A percentile compares a stretch with the other conserved stretches of the same genome.
These are phyloP conservation scores for Drosophila lacicola DNA, from an alignment of 2,888 invertebrate genomes.

Conservation along the genomic window DNA sequence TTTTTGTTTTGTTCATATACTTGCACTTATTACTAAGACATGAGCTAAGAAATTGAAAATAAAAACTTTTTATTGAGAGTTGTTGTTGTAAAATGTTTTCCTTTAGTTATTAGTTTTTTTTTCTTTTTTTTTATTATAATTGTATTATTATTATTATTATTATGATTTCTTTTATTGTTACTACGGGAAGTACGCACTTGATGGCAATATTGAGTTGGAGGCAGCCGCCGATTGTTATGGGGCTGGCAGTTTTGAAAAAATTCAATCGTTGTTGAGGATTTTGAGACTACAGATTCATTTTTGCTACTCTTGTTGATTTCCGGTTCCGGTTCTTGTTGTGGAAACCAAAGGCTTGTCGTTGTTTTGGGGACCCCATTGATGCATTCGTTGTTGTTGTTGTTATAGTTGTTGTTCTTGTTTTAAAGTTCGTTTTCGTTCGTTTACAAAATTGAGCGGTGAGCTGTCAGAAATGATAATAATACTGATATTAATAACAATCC, in stretches of 20 bases:
- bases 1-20: conserved; percentile 52
- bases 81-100: conserved; percentile 39
- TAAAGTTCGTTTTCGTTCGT: conserved; percentile 71
- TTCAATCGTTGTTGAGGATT: conserved; percentile 75
- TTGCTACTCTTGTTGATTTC: conserved; percentile 56
- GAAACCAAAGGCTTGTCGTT: conserved; percentile 54
- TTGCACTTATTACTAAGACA: conserved; percentile 73
- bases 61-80: conserved; percentile 54
- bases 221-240: conserved; percentile 36
- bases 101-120: conserved; percentile 13
- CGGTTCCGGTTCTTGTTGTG: conserved; percentile 44
- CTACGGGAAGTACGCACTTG: conserved; percentile 68
- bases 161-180: conserved; percentile 47
- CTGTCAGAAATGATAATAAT: conserved; percentile 41
- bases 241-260: conserved; percentile 74
- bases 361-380: conserved; percentile 64
- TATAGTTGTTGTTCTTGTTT: conserved; percentile 52
- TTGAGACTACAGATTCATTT: conserved; percentile 48
- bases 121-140: conserved; percentile 22
- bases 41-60: conserved; percentile 59
- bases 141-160: conserved; percentile 20
- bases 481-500: conserved; percentile 7
- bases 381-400: conserved; percentile 67
- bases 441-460: conserved; percentile 81
- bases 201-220: conserved; percentile 51